Percentiles rank a stretch among this genome's conserved stretches.
Conservation (phyloP, 2,797 vertebrate species). For the Aselliscus stoliczkanus region DNA sequence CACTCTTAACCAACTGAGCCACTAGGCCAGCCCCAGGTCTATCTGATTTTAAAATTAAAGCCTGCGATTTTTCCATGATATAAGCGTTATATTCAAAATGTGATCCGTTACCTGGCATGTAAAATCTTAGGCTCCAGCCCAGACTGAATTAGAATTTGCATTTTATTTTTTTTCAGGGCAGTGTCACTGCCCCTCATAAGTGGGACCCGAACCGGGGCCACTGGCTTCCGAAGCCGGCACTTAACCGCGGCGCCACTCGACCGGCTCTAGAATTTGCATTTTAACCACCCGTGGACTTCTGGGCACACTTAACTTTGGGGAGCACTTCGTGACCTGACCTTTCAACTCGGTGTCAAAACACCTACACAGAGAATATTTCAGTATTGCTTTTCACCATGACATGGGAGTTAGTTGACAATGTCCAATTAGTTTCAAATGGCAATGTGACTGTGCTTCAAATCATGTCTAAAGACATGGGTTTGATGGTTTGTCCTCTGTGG, state of each 20-base stretch:
- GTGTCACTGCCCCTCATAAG: too few relatives aligned
- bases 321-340: neutral
- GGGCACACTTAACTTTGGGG: neutral
- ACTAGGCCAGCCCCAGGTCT: neutral
- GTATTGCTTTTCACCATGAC: neutral
- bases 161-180: too few relatives aligned
- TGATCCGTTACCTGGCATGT: neutral
- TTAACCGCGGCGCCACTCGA: too few relatives aligned
- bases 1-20: too few relatives aligned
- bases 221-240: too few relatives aligned
- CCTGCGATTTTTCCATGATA: neutral
- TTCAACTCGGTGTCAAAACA: neutral
- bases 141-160: neutral
- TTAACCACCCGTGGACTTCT: neutral
- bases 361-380: neutral
- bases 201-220: too few relatives aligned
- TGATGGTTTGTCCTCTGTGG: neutral
- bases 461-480: neutral
- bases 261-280: neutral
- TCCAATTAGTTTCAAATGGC: neutral
- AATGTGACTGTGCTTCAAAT: neutral
- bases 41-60: neutral
- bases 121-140: neutral
- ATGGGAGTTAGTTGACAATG: neutral
- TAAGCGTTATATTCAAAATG: neutral